Evolutionary conservation across 2,888 invertebrate species (phyloP).

Genomic region (Caprella mutica): DNA sequence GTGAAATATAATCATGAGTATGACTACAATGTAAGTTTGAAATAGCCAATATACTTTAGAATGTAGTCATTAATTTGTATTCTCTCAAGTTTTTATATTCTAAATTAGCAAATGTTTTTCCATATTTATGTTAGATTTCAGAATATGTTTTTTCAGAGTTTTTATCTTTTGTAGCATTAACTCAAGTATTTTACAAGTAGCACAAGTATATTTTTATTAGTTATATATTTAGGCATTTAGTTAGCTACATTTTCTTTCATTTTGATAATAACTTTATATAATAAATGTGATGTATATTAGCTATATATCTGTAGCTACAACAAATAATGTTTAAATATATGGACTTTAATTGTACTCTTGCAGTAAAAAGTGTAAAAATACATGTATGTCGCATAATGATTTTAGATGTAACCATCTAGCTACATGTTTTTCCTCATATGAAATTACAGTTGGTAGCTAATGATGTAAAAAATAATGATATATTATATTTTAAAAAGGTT

Average conservation of each 20-base stretch:
- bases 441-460: neutral
- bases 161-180: no score
- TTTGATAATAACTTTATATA: neutral
- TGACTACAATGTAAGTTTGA: no score
- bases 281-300: neutral
- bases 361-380: neutral
- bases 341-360: slow-evolving; percentile 2
- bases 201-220: no score
- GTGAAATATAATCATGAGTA: no score
- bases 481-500: no score
- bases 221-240: neutral
- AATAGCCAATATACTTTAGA: no score
- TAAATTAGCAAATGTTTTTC: no score
- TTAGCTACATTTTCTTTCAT: neutral
- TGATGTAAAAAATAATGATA: neutral
- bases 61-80: no score
- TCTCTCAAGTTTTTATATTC: no score
- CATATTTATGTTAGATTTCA: no score
- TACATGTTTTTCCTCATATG: neutral
- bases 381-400: neutral
- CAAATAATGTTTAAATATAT: slow-evolving; percentile 10
- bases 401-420: neutral
- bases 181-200: no score
- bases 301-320: neutral
- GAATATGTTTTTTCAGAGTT: no score